These are phyloP conservation scores for Rhinopithecus roxellana DNA, from an alignment of 2,113 vertebrate genomes.

Conservation along the genomic window DNA sequence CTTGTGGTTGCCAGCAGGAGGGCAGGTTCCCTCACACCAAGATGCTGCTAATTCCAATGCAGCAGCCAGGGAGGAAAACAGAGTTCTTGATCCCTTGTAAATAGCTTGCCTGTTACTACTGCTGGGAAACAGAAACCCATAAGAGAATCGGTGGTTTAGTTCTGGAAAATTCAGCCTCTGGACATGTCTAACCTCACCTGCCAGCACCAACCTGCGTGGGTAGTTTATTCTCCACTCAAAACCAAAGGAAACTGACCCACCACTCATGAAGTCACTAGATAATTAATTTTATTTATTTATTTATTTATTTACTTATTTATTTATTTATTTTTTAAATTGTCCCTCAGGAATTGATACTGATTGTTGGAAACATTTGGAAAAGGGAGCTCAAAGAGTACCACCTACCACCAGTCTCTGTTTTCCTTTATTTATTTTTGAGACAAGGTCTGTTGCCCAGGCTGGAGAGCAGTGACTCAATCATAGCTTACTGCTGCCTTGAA, in stretches of 20 bases:
- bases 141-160: conserved; percentile 54
- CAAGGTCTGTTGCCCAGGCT: no score
- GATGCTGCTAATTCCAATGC: background rate
- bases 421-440: background rate
- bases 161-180: conserved; percentile 55
- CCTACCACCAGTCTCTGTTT: background rate
- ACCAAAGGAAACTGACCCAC: background rate
- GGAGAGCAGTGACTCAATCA: no score
- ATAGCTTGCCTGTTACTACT: conserved; percentile 65
- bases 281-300: background rate
- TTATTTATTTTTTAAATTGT: background rate
- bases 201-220: background rate
- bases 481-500: no score
- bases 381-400: fast-evolving
- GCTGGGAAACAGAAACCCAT: conserved; percentile 63
- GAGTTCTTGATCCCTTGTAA: background rate
- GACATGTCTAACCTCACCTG: conserved; percentile 32
- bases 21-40: background rate
- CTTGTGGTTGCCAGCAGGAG: background rate
- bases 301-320: background rate
- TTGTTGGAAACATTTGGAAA: conserved; percentile 44
- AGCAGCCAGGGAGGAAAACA: conserved; percentile 47
- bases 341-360: background rate
- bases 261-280: background rate
- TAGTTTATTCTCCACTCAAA: background rate